Evolutionary conservation across 2,113 vertebrate genomes (phyloP), one percentile per base, ranked within the genome.

Genomic region (Martes martes): DNA sequence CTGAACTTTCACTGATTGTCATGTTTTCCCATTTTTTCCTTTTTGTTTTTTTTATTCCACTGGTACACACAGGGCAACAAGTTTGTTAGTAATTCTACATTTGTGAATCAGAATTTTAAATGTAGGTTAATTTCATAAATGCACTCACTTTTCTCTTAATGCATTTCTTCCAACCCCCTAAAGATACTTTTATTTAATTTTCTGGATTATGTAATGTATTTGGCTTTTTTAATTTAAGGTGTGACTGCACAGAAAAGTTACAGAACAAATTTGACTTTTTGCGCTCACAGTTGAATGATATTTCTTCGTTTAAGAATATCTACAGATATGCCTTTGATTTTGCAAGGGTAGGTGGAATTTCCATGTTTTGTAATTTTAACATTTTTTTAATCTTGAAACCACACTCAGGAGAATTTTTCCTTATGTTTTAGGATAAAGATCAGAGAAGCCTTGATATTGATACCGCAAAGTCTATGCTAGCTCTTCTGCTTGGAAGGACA

Each of bases 261-360:
- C 99, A 99, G 98, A 99, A 99, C 96, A 99, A 99, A 98, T 99
- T 99, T 98, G 99, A 99, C 96, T 99, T 99, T 98, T 98, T 99
- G 97, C 99, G 99, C 89, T 99, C 99, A 96, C 99, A 99, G 79
- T 98, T 99, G 98, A 99, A 99, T 92, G 99, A 99, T 97, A 98
- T 99, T 93, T 99, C 98, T n/a, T 98, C 98, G 42, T 99, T 99
- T 99, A 99, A 99, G 99, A 99, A 99, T 98, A 99, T 99, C 98
- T 99, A 99, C 99, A 99, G 99, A 99, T 99, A 99, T 8, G 99
- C 99, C 98, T 99, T 99, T 97, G 99, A 99, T 98, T 99, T 99
- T 98, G 99, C 99, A 98, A 99, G 99, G 99, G 99, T 99, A 98
- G 99, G 99, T 98, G 0, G n/a, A 86, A 10, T 97, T 94, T 90